phyloP scores from a whole-genome alignment of 2,888 invertebrate species.

The Nasonia oneida region DNA sequence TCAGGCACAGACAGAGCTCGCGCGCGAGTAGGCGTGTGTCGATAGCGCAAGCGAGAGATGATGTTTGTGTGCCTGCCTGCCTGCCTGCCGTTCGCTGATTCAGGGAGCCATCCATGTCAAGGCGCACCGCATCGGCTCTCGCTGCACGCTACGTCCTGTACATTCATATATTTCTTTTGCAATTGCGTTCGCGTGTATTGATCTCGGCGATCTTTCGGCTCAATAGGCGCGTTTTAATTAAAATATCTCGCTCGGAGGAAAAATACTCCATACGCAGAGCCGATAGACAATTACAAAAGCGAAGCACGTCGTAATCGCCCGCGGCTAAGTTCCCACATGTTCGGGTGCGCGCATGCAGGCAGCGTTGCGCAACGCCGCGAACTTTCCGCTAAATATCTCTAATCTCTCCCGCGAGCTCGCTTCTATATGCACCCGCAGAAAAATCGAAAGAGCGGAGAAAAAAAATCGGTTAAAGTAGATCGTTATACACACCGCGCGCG shows the following conservation, averaged over 20 bases:
- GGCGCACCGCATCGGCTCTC: slow-evolving; percentile 73
- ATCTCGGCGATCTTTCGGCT: too few species aligned
- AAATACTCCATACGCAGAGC: neutral
- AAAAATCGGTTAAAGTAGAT: neutral
- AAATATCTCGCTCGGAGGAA: neutral
- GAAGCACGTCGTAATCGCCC: neutral
- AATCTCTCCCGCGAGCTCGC: neutral
- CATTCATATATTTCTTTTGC: slow-evolving; percentile 68
- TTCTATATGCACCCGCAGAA: neutral
- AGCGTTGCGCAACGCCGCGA: neutral
- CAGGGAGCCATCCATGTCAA: slow-evolving; percentile 80
- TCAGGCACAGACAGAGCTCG: slow-evolving; percentile 40
- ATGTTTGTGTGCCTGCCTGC: slow-evolving; percentile 66
- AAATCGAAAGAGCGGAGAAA: neutral
- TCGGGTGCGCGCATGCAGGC: neutral
- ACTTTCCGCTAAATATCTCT: slow-evolving; percentile 9
- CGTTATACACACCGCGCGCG: neutral
- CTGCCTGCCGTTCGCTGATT: slow-evolving; percentile 76
- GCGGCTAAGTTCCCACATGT: neutral
- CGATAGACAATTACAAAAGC: neutral
- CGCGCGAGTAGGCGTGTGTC: slow-evolving; percentile 74
- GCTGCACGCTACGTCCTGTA: slow-evolving; percentile 75
- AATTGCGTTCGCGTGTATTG: slow-evolving; percentile 65
- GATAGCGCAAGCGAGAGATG: slow-evolving; percentile 72
- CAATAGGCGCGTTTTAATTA: too few species aligned